A percentile compares a stretch with the other conserved stretches of the same genome.
Evolutionary conservation across 2,888 invertebrate species (phyloP).

Genomic region (Hypomecis atomaria): DNA sequence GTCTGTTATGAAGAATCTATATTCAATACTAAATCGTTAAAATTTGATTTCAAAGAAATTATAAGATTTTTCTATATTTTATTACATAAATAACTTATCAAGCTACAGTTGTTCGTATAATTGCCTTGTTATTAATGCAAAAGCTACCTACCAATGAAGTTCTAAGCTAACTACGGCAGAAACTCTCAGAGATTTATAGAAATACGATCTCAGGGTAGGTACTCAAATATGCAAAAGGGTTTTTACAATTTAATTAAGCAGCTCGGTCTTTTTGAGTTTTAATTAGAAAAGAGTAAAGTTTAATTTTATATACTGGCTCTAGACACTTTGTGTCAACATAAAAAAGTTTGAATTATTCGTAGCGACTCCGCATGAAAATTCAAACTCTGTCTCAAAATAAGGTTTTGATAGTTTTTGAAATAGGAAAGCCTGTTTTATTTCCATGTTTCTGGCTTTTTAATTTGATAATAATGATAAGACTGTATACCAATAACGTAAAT

Average conservation of each 20-base stretch:
- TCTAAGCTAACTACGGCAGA: constrained; percentile 3
- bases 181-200: constrained; percentile 18
- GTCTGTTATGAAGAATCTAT: too few relatives aligned
- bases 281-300: constrained; percentile 17
- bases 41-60: neutral
- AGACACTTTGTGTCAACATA: neutral
- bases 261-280: constrained; percentile 8
- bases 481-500: too few relatives aligned
- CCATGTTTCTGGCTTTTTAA: too few relatives aligned
- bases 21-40: too few relatives aligned
- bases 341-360: neutral
- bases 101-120: neutral
- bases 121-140: constrained; percentile 4
- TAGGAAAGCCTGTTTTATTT: too few relatives aligned
- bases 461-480: too few relatives aligned
- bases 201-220: constrained; percentile 19
- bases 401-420: too few relatives aligned
- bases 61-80: neutral
- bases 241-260: constrained; percentile 17
- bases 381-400: too few relatives aligned
- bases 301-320: constrained; percentile 4
- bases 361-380: too few relatives aligned
- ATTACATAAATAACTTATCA: neutral
- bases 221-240: constrained; percentile 24
- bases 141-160: constrained; percentile 1